Evolutionary conservation across 2,888 invertebrate genomes (phyloP).

Genomic region (Tubiluchus corallicola): DNA sequence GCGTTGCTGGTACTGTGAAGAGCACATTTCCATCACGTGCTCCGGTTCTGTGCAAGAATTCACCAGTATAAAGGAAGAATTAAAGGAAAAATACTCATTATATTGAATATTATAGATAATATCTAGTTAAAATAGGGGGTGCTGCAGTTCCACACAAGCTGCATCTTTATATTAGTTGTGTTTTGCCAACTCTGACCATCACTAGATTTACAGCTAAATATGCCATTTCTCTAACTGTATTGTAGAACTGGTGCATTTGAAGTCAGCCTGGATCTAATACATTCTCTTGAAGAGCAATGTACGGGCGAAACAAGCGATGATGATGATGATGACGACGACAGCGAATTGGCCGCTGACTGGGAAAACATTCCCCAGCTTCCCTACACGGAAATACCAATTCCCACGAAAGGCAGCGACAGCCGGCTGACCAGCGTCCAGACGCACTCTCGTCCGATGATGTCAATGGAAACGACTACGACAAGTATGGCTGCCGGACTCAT

Average conservation of each 20-base stretch:
- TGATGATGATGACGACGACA: slow-evolving; percentile 46
- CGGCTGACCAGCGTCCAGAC: not conserved
- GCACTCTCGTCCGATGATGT: not conserved
- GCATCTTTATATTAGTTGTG: no score
- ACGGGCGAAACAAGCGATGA: slow-evolving; percentile 36
- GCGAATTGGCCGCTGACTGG: slow-evolving; percentile 60
- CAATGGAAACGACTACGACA: slow-evolving; percentile 11
- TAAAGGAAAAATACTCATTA: no score
- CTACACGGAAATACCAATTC: slow-evolving; percentile 3
- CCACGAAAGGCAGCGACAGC: not conserved
- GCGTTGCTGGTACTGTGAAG: no score
- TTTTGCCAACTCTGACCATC: no score
- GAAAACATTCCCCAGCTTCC: slow-evolving; percentile 39
- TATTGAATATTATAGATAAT: no score
- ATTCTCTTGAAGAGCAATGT: slow-evolving; percentile 44
- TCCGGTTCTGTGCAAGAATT: no score
- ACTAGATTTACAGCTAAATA: no score
- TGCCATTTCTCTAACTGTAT: no score
- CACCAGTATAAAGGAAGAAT: no score
- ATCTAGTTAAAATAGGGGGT: no score
- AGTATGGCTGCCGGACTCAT: slow-evolving; percentile 53
- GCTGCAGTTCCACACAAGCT: no score
- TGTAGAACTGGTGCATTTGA: slow-evolving; percentile 46
- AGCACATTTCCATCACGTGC: no score
- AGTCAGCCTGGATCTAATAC: slow-evolving; percentile 36